Evolutionary conservation across 2,888 invertebrate genomes (phyloP), one percentile per base, ranked within the genome.

Genomic region (Volucella zonaria): DNA sequence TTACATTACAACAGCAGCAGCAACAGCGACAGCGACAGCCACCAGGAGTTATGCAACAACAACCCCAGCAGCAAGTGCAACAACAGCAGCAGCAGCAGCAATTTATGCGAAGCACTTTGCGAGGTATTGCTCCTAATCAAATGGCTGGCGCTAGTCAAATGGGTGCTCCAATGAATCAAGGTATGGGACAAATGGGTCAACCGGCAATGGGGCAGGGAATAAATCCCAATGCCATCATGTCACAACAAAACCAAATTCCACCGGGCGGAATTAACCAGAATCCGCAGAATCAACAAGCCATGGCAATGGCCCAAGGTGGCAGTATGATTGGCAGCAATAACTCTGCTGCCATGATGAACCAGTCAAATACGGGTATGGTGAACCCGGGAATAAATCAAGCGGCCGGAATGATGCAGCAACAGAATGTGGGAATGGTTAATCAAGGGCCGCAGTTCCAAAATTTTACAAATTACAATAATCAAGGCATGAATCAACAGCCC

Each of bases 391-490:
- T 86, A 64, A 86, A 40, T 38, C 87, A 87, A 51, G 61, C 81
- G 3, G 88, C 89, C 8, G 89, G 89, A 11, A 89, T 92, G 88
- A 89, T 92, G 86, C 91, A 90, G 52, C 92, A 87, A 31, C 88
- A 92, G 80, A 88, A 87, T 61, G 88, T 88, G 8, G 90, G 89
- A 31, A 90, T 92, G 88, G 93, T 90, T 75, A 94, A 90, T 73
- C 90, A 91, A 80, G 87, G 87, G 2, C 87, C 87, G 8, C 88
- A 91, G 83, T 89, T 89, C 88, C 95, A 95, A 90, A 94, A 93
- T 88, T 95, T 95, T 88, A 93, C 93, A 54, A 94, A 93, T 79
- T 95, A 94, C 88, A 92, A 92, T 11, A 93, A 92, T 74, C 93
- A 93, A 86, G 93, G 93, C 81, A 91, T 92, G 90, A 89, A 89